These are phyloP conservation scores for Aspiorhynchus laticeps DNA, from an alignment of 2,113 vertebrate species.

Conservation along the genomic window DNA sequence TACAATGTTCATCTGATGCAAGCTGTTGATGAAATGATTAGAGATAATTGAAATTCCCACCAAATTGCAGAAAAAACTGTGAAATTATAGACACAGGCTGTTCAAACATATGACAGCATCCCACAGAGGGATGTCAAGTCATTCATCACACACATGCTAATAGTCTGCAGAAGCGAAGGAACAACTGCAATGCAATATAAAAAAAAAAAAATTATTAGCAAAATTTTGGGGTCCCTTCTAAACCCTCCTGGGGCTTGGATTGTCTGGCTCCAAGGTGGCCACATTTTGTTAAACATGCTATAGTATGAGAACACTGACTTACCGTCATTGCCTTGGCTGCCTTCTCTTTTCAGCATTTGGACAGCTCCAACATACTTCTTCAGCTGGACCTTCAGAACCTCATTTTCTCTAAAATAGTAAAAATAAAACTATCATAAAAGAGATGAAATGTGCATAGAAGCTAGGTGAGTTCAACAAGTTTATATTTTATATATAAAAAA, in stretches of 20 bases:
- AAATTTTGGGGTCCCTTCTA: neutral
- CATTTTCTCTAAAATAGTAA: slow-evolving; percentile 87
- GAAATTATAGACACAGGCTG: slow-evolving; percentile 36
- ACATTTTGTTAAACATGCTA: neutral
- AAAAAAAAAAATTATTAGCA: too few species aligned
- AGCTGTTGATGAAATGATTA: slow-evolving; percentile 34
- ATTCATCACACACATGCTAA: slow-evolving; percentile 42
- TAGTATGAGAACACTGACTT: slow-evolving; percentile 59
- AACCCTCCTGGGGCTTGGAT: neutral
- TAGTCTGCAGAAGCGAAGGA: neutral
- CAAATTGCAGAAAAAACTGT: slow-evolving; percentile 13
- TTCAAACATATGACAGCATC: slow-evolving; percentile 26
- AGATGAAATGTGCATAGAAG: neutral
- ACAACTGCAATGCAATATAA: slow-evolving; percentile 11
- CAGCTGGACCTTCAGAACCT: slow-evolving; percentile 97
- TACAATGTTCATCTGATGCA: slow-evolving; percentile 4
- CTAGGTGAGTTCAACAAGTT: neutral
- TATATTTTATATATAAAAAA: neutral
- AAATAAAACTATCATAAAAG: slow-evolving; percentile 39
- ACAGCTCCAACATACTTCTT: slow-evolving; percentile 99
- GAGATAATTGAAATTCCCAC: slow-evolving; percentile 1
- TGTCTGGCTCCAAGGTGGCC: neutral
- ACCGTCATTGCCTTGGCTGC: slow-evolving; percentile 86
- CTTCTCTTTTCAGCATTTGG: slow-evolving; percentile 98
- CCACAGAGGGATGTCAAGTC: neutral